These are phyloP conservation scores for Latheticus oryzae DNA, from an alignment of 2,888 invertebrate genomes.

Conservation along the genomic window DNA sequence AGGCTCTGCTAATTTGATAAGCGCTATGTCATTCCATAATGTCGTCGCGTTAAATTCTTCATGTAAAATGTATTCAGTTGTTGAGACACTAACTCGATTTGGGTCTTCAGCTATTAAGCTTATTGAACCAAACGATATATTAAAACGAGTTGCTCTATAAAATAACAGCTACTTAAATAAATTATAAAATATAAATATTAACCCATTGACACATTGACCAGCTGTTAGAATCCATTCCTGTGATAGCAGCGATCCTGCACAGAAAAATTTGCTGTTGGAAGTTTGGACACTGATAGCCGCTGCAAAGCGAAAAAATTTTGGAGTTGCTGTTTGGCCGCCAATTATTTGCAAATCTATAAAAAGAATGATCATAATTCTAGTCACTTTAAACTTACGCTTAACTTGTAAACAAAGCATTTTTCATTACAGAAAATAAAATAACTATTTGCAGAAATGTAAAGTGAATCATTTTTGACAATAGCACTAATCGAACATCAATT, in stretches of 20 bases:
- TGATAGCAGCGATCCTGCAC: constrained; percentile 9
- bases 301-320: not conserved
- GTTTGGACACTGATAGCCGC: constrained; percentile 10
- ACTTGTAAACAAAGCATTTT: too few species aligned
- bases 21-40: constrained; percentile 10
- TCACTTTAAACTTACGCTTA: too few species aligned
- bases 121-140: not conserved
- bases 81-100: not conserved
- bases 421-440: too few species aligned
- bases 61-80: not conserved
- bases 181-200: not conserved
- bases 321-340: constrained; percentile 4
- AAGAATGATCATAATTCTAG: too few species aligned
- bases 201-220: constrained; percentile 25
- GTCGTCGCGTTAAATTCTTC: constrained; percentile 11
- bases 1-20: constrained; percentile 1
- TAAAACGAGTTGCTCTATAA: constrained; percentile 14
- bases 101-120: constrained; percentile 1
- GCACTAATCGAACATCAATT: too few species aligned
- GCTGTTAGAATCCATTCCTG: constrained; percentile 20
- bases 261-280: constrained; percentile 6
- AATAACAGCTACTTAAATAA: not conserved
- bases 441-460: too few species aligned
- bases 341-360: too few species aligned
- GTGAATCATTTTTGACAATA: too few species aligned